Evolutionary conservation across 2,797 vertebrate genomes (phyloP), one percentile per base, ranked within the genome.

Genomic region (Micrastur ruficollis): DNA sequence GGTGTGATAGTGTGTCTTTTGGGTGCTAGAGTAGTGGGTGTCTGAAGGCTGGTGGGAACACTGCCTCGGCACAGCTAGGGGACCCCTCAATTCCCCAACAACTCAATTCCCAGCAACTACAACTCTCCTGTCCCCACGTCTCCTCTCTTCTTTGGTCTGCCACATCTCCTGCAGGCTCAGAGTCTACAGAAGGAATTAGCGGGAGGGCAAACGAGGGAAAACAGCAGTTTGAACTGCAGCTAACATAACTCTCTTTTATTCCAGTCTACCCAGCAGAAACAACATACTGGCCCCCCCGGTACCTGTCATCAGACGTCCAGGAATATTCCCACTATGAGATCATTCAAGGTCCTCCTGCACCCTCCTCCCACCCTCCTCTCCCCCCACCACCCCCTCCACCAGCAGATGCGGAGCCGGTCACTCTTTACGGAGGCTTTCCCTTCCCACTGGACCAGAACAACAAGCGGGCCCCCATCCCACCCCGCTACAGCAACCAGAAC

Each of bases 401-500:
- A 0, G 61, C 95, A 5, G 98, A 99, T 71, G 84, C 98, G 0
- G 98, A 99, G 15, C 97, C 99, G 0, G 98, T 98, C 25, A 98
- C 98, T 19, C 98, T 99, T 32, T 99, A 99, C 1, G 98, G 99
- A 6, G 99, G 99, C 26, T 99, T 99, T 84, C 99, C 99, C 4
- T 99, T 99, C 96, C 99, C 99, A 0, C 97, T 99, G 95, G 99
- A 99, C 26, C 98, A 98, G 63, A 98, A 96, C 11, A 99, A 99
- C 97, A 99, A 99, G 55, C 98, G 99, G 6, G 99, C 99, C 0
- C 99, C 99, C 4, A 98, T 99, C 40, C 99, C 99, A 0, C 99
- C 99, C 5, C 99, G 99, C 97, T 99, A 99, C 96, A 99, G 99
- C 98, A 99, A 99, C 97, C 99, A 99, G 97, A 99, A 99, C 98